phyloP scores from a whole-genome alignment of 2,888 invertebrate genomes.

The Atethmia centrago region DNA sequence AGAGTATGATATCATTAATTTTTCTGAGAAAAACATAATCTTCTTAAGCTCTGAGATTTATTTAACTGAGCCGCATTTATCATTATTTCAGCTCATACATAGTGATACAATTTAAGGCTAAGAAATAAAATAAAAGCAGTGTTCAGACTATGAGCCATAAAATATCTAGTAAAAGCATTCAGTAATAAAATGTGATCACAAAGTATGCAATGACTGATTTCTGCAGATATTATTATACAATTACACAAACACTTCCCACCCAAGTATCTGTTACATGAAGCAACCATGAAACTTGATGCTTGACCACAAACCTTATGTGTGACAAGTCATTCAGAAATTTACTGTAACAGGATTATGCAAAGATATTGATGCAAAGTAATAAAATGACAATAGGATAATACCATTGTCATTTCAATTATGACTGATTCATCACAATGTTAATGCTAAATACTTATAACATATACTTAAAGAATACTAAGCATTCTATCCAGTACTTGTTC shows the following conservation, averaged over 20 bases:
- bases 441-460: constrained; percentile 4
- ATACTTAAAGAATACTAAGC: constrained; percentile 18
- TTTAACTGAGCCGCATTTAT: background rate
- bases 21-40: background rate
- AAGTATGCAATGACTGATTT: constrained; percentile 6
- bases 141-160: no score
- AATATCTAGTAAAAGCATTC: background rate
- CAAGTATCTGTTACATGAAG: constrained; percentile 63
- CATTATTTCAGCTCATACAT: background rate
- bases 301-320: constrained; percentile 64
- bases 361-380: constrained; percentile 37
- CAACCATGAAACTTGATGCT: constrained; percentile 59
- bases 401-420: constrained; percentile 39
- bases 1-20: background rate
- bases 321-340: constrained; percentile 47
- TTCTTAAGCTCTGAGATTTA: background rate
- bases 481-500: background rate
- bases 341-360: constrained; percentile 48
- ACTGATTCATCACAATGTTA: constrained; percentile 15
- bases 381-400: constrained; percentile 22
- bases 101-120: background rate
- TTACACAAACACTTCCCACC: constrained; percentile 12
- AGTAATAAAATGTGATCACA: background rate
- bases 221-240: constrained; percentile 16
- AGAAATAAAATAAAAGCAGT: background rate